A percentile compares a stretch with the other conserved stretches of the same genome.
These are phyloP conservation scores for Lethenteron reissneri DNA, from an alignment of 2,113 vertebrate genomes.

Conservation along the genomic window DNA sequence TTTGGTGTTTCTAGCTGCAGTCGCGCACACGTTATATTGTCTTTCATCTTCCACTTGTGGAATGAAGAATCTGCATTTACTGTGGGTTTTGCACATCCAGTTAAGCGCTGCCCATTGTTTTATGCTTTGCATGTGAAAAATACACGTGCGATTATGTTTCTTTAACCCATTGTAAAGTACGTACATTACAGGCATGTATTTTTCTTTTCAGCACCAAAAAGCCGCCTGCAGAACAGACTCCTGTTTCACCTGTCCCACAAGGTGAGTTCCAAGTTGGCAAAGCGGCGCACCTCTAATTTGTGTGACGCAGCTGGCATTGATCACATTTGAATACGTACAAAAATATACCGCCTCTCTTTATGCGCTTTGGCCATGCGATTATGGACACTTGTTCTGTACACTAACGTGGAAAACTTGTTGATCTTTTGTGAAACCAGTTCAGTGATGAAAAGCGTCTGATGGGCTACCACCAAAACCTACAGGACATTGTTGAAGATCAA, in stretches of 20 bases:
- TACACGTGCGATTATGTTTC: background rate
- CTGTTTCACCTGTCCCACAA: conserved; percentile 94
- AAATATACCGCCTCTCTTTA: background rate
- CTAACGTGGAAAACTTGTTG: background rate
- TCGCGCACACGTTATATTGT: no score
- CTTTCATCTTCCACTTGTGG: no score
- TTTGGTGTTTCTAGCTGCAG: no score
- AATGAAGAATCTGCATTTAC: background rate
- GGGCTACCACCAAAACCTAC: conserved; percentile 83
- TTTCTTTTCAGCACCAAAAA: conserved; percentile 38
- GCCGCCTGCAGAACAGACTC: conserved; percentile 67
- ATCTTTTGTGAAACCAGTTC: conserved; percentile 31
- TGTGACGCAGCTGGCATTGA: background rate
- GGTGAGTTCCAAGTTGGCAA: conserved; percentile 24
- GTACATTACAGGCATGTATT: background rate
- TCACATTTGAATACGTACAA: background rate
- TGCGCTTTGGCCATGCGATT: background rate
- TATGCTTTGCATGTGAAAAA: background rate
- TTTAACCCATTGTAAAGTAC: no score
- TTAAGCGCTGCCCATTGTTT: background rate
- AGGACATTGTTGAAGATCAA: conserved; percentile 87
- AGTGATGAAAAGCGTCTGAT: conserved; percentile 81
- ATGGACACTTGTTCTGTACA: background rate
- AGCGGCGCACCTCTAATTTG: background rate
- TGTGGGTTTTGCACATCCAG: background rate